phyloP scores from a whole-genome alignment of 2,113 vertebrate species.

The Tetrax tetrax region DNA sequence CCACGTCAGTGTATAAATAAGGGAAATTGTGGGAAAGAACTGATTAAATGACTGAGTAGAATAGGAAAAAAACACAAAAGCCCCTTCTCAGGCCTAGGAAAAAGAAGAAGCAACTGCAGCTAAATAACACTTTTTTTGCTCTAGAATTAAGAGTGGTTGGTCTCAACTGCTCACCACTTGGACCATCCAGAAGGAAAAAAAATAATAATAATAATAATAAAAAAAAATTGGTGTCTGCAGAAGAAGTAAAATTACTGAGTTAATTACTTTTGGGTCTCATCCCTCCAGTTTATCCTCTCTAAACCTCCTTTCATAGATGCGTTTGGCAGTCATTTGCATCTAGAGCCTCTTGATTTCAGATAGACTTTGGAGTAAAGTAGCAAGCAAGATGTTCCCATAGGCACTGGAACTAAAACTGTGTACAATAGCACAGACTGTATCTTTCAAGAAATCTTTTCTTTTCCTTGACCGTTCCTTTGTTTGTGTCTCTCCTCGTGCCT shows the following conservation, averaged over 20 bases:
- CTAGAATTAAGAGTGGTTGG: not conserved
- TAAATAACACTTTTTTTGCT: not conserved
- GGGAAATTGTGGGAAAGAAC: not conserved
- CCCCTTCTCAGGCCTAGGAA: not conserved
- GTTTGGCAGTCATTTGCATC: not conserved
- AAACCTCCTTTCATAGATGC: not conserved
- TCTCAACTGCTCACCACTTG: not conserved
- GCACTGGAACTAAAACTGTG: not conserved
- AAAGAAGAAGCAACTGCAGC: not conserved
- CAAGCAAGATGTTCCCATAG: not conserved
- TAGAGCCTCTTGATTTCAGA: not conserved
- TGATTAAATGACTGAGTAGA: not conserved
- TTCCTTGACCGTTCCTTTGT: not conserved
- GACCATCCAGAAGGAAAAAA: not conserved
- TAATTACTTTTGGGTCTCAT: accelerated
- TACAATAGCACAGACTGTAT: accelerated
- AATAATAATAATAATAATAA: too few species aligned
- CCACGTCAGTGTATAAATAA: not conserved
- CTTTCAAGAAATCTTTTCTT: not conserved
- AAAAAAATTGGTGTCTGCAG: not conserved
- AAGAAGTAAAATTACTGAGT: not conserved
- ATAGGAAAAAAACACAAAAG: not conserved
- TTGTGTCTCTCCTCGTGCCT: not conserved
- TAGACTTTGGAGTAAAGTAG: not conserved
- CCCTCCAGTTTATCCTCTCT: not conserved